A percentile compares a stretch with the other conserved stretches of the same genome.
phyloP scores from a whole-genome alignment of 2,888 invertebrate genomes.

The Agrotis puta region DNA sequence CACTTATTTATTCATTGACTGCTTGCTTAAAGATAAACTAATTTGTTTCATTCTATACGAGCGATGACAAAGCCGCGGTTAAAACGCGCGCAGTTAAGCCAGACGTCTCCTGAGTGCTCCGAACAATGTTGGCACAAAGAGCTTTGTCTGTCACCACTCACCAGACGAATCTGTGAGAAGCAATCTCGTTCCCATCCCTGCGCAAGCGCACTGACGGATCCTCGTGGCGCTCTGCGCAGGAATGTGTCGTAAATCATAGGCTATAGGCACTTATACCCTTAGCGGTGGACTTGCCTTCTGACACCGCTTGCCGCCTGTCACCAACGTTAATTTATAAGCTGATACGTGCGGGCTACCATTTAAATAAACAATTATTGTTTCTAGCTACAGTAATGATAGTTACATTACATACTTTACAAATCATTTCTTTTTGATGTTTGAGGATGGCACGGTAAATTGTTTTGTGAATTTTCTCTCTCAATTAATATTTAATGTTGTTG shows the following conservation, averaged over 20 bases:
- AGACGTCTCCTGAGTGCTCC: slow-evolving; percentile 68
- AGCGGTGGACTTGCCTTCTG: slow-evolving; percentile 57
- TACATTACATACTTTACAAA: slow-evolving; percentile 13
- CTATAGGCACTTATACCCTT: slow-evolving; percentile 63
- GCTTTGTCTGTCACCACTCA: slow-evolving; percentile 82
- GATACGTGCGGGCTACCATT: slow-evolving; percentile 62
- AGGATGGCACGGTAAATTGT: neutral
- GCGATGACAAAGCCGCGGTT: slow-evolving; percentile 66
- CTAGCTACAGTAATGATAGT: slow-evolving; percentile 8
- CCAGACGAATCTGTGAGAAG: slow-evolving; percentile 79
- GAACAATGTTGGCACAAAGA: slow-evolving; percentile 76
- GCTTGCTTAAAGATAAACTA: slow-evolving; percentile 46
- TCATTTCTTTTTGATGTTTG: slow-evolving; percentile 10
- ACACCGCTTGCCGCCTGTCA: slow-evolving; percentile 62
- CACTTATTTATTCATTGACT: slow-evolving; percentile 39
- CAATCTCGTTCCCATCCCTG: slow-evolving; percentile 83
- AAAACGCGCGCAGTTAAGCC: slow-evolving; percentile 55
- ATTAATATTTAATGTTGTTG: slow-evolving; percentile 2
- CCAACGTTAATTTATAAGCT: slow-evolving; percentile 66
- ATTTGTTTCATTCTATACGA: slow-evolving; percentile 46
- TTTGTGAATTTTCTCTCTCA: neutral
- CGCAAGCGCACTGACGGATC: slow-evolving; percentile 74
- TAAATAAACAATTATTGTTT: slow-evolving; percentile 48
- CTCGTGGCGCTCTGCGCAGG: slow-evolving; percentile 77
- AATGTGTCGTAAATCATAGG: slow-evolving; percentile 87